Evolutionary conservation across 2,888 invertebrate species (phyloP).

Genomic region (Cecidostiba fungosa): DNA sequence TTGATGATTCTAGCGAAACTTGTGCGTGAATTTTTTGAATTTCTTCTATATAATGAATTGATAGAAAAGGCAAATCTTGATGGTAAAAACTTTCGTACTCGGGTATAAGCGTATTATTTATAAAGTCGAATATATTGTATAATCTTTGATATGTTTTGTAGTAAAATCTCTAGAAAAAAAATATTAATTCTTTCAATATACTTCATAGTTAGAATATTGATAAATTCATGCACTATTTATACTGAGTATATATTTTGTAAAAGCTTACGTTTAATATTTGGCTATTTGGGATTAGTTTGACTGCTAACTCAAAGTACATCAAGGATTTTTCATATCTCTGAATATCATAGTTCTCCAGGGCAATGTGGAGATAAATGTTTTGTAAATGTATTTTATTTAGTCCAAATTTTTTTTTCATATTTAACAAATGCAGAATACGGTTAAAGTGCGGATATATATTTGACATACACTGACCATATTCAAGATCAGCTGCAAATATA

Average conservation of each 20-base stretch:
- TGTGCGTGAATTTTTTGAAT: neutral
- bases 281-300: slow-evolving; percentile 19
- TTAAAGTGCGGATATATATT: slow-evolving; percentile 13
- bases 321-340: neutral
- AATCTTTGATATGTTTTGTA: neutral
- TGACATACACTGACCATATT: slow-evolving; percentile 10
- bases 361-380: neutral
- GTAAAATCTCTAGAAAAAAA: neutral
- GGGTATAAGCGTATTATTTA: neutral
- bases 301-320: neutral
- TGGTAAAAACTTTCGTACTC: neutral
- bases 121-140: neutral
- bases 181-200: neutral
- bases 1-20: neutral
- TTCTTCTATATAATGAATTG: neutral
- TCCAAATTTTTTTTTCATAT: slow-evolving; percentile 23
- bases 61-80: neutral
- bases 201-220: neutral
- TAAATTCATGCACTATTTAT: neutral
- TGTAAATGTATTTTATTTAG: neutral
- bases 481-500: slow-evolving; percentile 15
- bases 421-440: neutral
- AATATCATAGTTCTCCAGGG: slow-evolving; percentile 11
- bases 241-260: too few species aligned
- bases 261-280: slow-evolving; percentile 5